Evolutionary conservation across 2,113 vertebrate species (phyloP), one percentile per base, ranked within the genome.

Genomic region (Apteryx mantelli): DNA sequence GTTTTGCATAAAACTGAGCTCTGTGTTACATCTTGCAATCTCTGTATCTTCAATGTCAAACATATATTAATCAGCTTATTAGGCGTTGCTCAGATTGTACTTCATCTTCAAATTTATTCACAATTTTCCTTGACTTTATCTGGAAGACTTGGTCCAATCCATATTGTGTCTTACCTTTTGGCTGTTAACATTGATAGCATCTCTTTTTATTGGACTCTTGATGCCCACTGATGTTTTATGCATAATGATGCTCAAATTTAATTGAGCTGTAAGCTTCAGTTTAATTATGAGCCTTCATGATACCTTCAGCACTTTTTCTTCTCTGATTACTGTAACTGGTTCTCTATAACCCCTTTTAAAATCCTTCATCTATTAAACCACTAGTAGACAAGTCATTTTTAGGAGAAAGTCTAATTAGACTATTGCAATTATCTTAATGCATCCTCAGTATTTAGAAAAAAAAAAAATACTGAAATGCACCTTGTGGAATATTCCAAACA

Each of bases 181-280:
- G 80, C 86, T 97, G 80, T 93, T 97, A 96, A 94, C 91, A 96
- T 44, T 95, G 96, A 98, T 93, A 95, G 75, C 48, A 69, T 90
- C 97, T 95, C 73, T 89, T 97, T 97, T 97, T 98, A 97, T 97
- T 95, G 93, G 96, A 75, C 95, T 97, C 97, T 80, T 76, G 97
- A 73, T 95, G 95, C 89, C 89, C 94, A 91, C 93, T 98, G 98
- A 98, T 98, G 89, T 93, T 98, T 98, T 97, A 98, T 97, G 93
- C 95, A 98, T 97, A 98, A 98, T 97, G 96, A 97, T 98, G 96
- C 97, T 97, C 95, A 92, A 96, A 97, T 98, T 98, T 98, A 98
- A 98, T 98, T 98, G 98, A 98, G 95, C 97, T 97, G 91, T 97
- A 98, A 98, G 97, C 97, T 98, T 97, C 91, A 70, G 86, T 98